Base-by-base conservation (phyloP, 2,113 vertebrate species). In the Pandion haliaetus region DNA sequence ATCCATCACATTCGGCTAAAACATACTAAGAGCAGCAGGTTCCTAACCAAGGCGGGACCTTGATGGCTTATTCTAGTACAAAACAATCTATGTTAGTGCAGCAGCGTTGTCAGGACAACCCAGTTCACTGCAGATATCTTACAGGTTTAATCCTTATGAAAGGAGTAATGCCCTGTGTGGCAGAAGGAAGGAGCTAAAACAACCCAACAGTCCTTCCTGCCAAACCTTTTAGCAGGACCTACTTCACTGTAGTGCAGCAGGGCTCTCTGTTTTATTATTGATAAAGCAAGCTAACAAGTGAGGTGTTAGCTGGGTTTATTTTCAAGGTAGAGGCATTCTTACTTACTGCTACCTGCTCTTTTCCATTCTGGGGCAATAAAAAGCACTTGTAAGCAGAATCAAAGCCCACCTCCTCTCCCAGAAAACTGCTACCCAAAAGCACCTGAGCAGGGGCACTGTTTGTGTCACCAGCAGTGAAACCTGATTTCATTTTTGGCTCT, bases 241-340 rank as follows among this genome's bases (percentile, higher is more conserved):
- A 18, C 58, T 80, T 78, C 77, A 31, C 21, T n/a, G 17, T 14
- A 21, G 67, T 1, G 5, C 1, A 0, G 61, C 44, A 54, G 42
- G 47, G 45, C 82, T 62, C 44, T 82, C 86, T 85, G 73, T 47
- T 95, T 45, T 31, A 78, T 88, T 71, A 94, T 78, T 91, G 88
- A 92, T 94, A 31, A 78, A 86, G 90, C 31, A 58, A 94, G 88
- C 38, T 47, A 81, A 76, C 0, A 3, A 83, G 61, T 14, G 67
- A 92, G 86, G 92, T 59, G 88, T 74, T 79, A 62, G 34, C 72
- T 84, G 88, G 86, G 40, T 79, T 94, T 92, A 31, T 86, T 96
- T 93, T 86, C 95, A 92, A 81, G 84, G 76, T 63, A 84, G 59
- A 78, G 63, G 63, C 36, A n/a, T 74, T 94, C 79, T 73, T 95